A percentile compares a stretch with the other conserved stretches of the same genome.
Evolutionary conservation across 2,797 vertebrate genomes (phyloP).

Genomic region (Champsocephalus esox): DNA sequence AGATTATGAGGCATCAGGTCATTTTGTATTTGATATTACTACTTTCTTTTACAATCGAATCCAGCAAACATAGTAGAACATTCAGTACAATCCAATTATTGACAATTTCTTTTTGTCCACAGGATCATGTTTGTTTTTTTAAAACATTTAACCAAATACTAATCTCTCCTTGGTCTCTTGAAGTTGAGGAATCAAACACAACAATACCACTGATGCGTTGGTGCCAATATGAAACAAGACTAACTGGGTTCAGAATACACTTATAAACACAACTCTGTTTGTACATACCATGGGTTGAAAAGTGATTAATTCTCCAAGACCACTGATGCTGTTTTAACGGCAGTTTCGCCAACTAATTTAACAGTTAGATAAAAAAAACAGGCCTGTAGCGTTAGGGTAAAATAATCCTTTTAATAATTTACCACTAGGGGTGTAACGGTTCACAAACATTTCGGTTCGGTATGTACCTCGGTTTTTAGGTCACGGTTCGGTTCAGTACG

Average conservation of each 20-base stretch:
- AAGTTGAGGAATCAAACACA: too few species aligned
- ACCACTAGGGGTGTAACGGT: background rate
- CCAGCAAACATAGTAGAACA: background rate
- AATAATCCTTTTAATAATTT: too few species aligned
- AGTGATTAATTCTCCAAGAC: background rate
- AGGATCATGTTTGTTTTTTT: too few species aligned
- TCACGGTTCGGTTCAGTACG: too few species aligned
- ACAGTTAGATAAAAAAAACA: too few species aligned
- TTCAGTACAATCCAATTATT: background rate
- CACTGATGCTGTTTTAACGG: background rate
- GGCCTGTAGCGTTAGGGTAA: too few species aligned
- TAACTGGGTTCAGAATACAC: too few species aligned
- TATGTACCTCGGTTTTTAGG: too few species aligned
- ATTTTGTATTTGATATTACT: background rate
- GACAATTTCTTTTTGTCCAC: background rate
- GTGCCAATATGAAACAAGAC: background rate
- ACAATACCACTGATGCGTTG: too few species aligned
- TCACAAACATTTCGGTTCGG: too few species aligned
- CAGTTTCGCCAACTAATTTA: too few species aligned
- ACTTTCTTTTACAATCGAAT: background rate
- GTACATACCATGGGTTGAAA: conserved; percentile 24
- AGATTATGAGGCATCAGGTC: background rate
- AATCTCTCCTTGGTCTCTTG: background rate
- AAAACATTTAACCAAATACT: background rate
- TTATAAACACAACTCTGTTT: background rate